Base-by-base conservation (phyloP, 2,888 invertebrate genomes). In the Drosophila paramelanica region DNA sequence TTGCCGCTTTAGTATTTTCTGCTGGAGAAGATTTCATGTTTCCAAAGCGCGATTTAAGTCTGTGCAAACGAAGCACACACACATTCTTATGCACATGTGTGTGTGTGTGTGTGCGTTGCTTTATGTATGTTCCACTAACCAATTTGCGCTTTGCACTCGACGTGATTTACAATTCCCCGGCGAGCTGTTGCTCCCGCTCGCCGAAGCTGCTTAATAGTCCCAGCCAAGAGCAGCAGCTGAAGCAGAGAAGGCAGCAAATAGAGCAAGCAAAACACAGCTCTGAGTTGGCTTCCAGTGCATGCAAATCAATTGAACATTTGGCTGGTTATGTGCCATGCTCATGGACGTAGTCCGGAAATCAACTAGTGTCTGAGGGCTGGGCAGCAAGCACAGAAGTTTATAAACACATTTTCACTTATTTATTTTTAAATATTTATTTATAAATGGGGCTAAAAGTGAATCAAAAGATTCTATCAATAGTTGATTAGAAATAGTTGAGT, bases 291-390 rank as follows among this genome's bases (percentile, higher is more conserved):
- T 41, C 51, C 66, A 68, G 61, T 49, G 59, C 73, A 82, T 80
- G 86, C 83, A 85, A 84, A 85, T 87, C 84, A 87, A 85, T 85
- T 84, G 87, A 87, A 79, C 84, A 81, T 73, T 84, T 74, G 62
- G 56, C 61, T 68, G 57, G 59, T 53, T 5, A 36, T 58, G 55
- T 33, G 45, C 47, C 27, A 5, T 20, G 52, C 33, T 38, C 49
- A 64, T 11, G 27, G 49, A 20, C 33, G 42, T 59, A 36, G 47
- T 11, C 33, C 17, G 11, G n/a, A n/a, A 4, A 10, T 13, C 20
- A 14, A 14, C 23, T 5, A 36, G 45, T 11, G 43, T 36, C 31
- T 3, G 31, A 8, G 27, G 31, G 31, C 10, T 8, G 31, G 6
- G 0, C 31, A 31, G 8, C 8, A 8, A 31, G 31, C n/a, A 1